Conservation (phyloP, 2,888 invertebrate species). For the Harpalus rufipes region DNA sequence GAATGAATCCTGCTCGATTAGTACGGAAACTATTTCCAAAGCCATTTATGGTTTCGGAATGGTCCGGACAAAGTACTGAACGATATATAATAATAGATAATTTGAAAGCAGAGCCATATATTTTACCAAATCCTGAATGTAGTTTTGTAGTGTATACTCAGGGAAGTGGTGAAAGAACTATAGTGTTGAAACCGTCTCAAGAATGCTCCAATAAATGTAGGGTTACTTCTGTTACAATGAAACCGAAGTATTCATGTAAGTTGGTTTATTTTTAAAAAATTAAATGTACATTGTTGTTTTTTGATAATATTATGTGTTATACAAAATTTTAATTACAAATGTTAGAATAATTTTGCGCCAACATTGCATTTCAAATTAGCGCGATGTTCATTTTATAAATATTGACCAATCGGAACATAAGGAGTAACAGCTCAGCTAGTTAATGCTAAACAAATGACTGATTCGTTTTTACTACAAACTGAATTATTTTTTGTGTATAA, state of each 20-base stretch:
- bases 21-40: conserved; percentile 86
- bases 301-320: too few species aligned
- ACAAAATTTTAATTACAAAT: too few species aligned
- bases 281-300: not conserved
- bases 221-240: conserved; percentile 84
- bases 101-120: conserved; percentile 82
- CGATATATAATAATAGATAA: conserved; percentile 88
- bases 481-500: too few species aligned
- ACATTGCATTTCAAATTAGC: too few species aligned
- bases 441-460: too few species aligned
- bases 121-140: conserved; percentile 89
- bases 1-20: conserved; percentile 85
- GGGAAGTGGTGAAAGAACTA: conserved; percentile 85
- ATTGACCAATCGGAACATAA: too few species aligned
- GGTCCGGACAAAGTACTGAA: conserved; percentile 88
- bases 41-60: conserved; percentile 81
- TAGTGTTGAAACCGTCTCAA: conserved; percentile 86
- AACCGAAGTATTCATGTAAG: conserved; percentile 88
- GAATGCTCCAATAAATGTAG: conserved; percentile 87
- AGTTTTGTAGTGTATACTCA: conserved; percentile 88
- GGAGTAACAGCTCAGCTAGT: too few species aligned
- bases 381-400: too few species aligned
- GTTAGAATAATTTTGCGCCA: too few species aligned
- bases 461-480: too few species aligned
- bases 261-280: conserved; percentile 69